phyloP scores from a whole-genome alignment of 2,888 invertebrate species.

The Nebria salina region DNA sequence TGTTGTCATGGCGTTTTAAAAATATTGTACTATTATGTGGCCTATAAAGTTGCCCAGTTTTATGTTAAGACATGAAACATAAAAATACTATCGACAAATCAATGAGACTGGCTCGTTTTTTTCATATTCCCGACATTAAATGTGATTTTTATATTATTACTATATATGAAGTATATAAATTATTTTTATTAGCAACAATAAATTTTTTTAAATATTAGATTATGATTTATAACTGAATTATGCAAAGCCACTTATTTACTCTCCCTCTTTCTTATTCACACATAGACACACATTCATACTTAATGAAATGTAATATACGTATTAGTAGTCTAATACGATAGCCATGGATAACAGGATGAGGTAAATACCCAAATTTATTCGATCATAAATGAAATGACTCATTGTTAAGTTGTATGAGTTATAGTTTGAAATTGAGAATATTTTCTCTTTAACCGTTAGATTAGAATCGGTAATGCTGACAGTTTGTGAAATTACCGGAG shows the following conservation, averaged over 20 bases:
- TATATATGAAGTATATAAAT: background rate
- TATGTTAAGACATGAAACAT: background rate
- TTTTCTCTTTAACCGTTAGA: background rate
- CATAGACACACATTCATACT: too few relatives aligned
- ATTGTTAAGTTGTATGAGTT: background rate
- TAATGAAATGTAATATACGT: too few relatives aligned
- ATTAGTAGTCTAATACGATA: background rate
- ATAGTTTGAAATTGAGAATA: background rate
- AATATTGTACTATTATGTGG: background rate
- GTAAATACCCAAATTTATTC: background rate
- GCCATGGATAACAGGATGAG: background rate
- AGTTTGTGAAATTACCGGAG: background rate
- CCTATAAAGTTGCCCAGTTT: background rate
- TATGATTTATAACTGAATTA: too few relatives aligned
- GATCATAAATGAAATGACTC: background rate
- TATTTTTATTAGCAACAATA: background rate
- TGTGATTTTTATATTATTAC: background rate
- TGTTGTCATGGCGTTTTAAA: background rate
- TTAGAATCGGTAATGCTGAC: background rate
- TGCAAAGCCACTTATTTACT: too few relatives aligned
- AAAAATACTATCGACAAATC: background rate
- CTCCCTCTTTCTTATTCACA: too few relatives aligned
- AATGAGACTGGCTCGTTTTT: background rate
- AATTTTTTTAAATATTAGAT: too few relatives aligned
- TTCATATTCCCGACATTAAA: background rate